Conservation (phyloP, 2,888 invertebrate species). For the Aphodius sticticus region DNA sequence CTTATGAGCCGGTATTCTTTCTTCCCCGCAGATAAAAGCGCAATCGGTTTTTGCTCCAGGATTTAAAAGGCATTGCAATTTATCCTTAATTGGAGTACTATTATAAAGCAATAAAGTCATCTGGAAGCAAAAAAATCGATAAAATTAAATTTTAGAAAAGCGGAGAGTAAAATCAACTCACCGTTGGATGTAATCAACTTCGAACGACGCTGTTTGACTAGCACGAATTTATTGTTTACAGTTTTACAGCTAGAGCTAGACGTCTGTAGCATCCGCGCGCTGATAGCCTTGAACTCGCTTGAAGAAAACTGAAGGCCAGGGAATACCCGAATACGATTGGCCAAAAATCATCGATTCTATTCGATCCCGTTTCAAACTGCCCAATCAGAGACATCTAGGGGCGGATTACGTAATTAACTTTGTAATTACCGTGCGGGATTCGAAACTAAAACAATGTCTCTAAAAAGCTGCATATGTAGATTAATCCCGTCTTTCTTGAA, state of each 20-base stretch:
- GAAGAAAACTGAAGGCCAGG: conserved; percentile 14
- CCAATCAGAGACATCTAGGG: conserved; percentile 41
- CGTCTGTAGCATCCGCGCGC: conserved; percentile 11
- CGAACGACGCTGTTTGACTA: conserved; percentile 20
- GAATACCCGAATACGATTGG: conserved; percentile 11
- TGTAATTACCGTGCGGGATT: conserved; percentile 26
- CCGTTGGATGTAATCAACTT: conserved; percentile 25
- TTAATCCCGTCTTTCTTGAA: conserved; percentile 10
- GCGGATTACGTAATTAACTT: conserved; percentile 30
- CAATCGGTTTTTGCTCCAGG: conserved; percentile 61
- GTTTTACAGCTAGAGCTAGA: background rate
- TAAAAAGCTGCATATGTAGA: conserved; percentile 12
- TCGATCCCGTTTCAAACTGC: background rate
- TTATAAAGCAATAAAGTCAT: conserved; percentile 36
- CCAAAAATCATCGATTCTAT: background rate
- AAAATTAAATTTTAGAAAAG: background rate
- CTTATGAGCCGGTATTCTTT: conserved; percentile 67
- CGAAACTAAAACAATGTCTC: conserved; percentile 17
- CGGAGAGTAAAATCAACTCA: conserved; percentile 8
- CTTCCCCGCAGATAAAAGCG: conserved; percentile 64
- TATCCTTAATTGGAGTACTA: conserved; percentile 38
- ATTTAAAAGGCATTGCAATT: conserved; percentile 39
- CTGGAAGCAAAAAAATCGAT: conserved; percentile 36
- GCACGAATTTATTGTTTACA: conserved; percentile 17
- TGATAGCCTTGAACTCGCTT: conserved; percentile 23